Percentiles rank a stretch among this genome's conserved stretches.
Evolutionary conservation across 35 echinoderm and acorn worm genomes (phyloP).

Genomic region (Nesometra sesokonis): DNA sequence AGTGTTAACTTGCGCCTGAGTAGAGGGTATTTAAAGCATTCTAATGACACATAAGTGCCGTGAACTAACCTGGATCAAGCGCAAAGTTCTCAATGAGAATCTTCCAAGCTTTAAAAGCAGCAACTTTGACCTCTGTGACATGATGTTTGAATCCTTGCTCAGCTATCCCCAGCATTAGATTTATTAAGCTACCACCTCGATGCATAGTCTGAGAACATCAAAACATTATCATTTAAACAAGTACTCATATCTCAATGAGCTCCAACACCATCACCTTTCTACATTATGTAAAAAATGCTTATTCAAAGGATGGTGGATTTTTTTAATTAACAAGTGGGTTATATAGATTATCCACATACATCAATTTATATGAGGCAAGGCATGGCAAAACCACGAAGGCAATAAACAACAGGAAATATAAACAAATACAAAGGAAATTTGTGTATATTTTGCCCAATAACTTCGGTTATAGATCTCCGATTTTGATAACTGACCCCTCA

Average conservation of each 20-base stretch:
- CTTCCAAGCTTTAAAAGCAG: constrained; percentile 62
- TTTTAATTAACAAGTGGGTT: too few relatives aligned
- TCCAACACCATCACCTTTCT: background rate
- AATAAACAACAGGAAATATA: too few relatives aligned
- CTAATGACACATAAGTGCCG: background rate
- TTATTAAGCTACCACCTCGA: constrained; percentile 86
- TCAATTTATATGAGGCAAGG: too few relatives aligned
- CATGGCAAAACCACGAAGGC: too few relatives aligned
- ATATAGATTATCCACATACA: too few relatives aligned
- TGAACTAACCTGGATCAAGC: constrained; percentile 56
- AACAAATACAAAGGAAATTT: too few relatives aligned
- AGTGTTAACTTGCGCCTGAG: too few relatives aligned
- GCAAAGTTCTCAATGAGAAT: constrained; percentile 88
- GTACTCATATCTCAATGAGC: background rate
- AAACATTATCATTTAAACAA: background rate
- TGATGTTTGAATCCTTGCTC: constrained; percentile 87
- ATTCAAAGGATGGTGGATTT: background rate
- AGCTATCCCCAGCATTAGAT: constrained; percentile 55
- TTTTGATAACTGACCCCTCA: too few relatives aligned
- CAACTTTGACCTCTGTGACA: constrained; percentile 59
- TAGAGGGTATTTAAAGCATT: too few relatives aligned
- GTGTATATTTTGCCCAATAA: too few relatives aligned
- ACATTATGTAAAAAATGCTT: too few relatives aligned
- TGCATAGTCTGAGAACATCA: constrained; percentile 34
- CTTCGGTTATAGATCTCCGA: too few relatives aligned